Evolutionary conservation across 2,888 invertebrate genomes (phyloP), one percentile per base, ranked within the genome.

Genomic region (Chironomus riparius): DNA sequence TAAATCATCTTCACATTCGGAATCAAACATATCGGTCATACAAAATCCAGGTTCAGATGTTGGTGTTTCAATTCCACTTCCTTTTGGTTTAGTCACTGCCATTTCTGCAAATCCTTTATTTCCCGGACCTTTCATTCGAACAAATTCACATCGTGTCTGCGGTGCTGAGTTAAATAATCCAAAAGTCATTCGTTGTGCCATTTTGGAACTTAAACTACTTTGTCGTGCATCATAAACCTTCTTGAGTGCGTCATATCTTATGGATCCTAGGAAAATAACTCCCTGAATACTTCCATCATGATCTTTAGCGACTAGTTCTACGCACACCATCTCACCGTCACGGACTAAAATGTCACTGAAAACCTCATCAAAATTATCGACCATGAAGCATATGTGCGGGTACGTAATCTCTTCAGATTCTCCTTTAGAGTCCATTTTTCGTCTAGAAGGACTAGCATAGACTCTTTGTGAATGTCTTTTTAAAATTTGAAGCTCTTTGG

Each of bases 241-340:
- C 83, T 97, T 97, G 78, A 99, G 87, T 47, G 98, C 95, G 85
- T 98, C 98, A 85, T 98, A 98, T 80, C 97, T 90, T 82, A 99
- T 97, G 77, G 97, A 98, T 71, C 98, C 98, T 77, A 98, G 89
- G 85, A 99, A 99, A 80, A 98, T 92, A 79, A 98, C 98, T 24
- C 95, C 94, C 83, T 96, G 95, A 69, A 93, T 90, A 47, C 90
- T 87, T 73, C 91, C 93, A 82, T 92, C 90, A 78, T 94, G 89
- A 81, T 98, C 98, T 61, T 92, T 89, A 76, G 98, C 98, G 77
- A 97, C 94, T 81, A 99, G 86, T 85, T 99, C 98, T 77, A 99
- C 98, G 85, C 98, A 98, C 76, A 99, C 97, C 93, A 98, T 96
- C 86, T 99, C 98, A 0, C 98, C 98, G 85, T 98, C 98, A 68